phyloP scores from a whole-genome alignment of 1,140 invertebrate genomes.

The Drosophila setifemur region DNA sequence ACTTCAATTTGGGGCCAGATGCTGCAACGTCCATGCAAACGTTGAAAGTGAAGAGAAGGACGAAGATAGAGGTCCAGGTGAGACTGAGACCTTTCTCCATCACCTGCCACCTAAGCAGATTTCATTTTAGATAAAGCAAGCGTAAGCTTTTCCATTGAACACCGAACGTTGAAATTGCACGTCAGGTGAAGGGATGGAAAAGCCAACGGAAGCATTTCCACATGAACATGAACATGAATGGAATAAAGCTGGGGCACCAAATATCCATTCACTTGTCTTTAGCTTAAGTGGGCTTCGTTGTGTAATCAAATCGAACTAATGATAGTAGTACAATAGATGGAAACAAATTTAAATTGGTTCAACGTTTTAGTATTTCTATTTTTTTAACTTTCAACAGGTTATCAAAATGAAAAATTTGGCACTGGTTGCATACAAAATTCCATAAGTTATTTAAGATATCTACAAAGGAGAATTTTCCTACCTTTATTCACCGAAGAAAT shows the following conservation, averaged over 20 bases:
- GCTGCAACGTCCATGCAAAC: constrained; percentile 1
- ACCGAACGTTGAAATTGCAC: constrained; percentile 50
- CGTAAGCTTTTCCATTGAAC: constrained; percentile 56
- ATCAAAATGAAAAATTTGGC: too few species aligned
- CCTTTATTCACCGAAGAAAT: too few species aligned
- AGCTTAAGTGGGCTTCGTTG: constrained; percentile 2
- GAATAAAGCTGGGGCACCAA: constrained; percentile 1
- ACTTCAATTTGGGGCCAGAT: constrained; percentile 64
- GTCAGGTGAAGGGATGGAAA: constrained; percentile 24
- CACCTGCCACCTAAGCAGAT: constrained; percentile 67
- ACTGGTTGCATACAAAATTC: too few species aligned
- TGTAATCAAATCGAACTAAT: neutral
- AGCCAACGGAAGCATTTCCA: neutral
- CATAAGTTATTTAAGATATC: too few species aligned
- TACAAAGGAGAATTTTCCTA: too few species aligned
- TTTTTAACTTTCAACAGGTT: too few species aligned
- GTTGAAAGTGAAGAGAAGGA: neutral
- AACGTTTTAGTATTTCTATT: too few species aligned
- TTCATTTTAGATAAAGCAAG: constrained; percentile 74
- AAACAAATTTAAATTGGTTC: neutral
- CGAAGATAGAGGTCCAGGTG: neutral
- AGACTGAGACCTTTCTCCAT: neutral
- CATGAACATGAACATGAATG: neutral
- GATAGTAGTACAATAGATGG: neutral
- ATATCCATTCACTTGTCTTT: constrained; percentile 23